Base-by-base conservation (phyloP, 2,797 vertebrate species). In the Rhinogobio ventralis region DNA sequence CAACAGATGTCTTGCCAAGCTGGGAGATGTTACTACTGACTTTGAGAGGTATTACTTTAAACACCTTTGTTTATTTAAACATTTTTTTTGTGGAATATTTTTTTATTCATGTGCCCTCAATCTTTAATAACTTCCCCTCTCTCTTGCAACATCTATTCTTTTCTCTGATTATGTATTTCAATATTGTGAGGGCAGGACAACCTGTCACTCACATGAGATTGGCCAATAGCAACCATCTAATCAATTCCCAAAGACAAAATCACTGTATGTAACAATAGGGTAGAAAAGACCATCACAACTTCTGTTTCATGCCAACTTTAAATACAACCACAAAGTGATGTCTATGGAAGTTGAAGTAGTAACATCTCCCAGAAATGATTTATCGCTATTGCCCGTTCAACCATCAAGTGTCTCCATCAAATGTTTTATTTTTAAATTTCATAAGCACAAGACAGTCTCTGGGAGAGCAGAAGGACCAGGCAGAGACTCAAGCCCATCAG, bases 21-120 rank as follows among this genome's bases (percentile, higher is more conserved):
- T 97, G 53, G 94, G 78, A 57, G 89, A 94, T 19, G 68, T 93
- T 67, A 81, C 92, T 69, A 90, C 94, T 28, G 95, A 97, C 13
- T 94, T 96, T 85, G 95, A 97, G 91, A 96, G 95, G 97, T 98
- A 36, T 55, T 68, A 36, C n/a, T 77, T 60, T 4, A 75, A 53
- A 53, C 7, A 11, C 7, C 2, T 57, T 57, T 57, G 0, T 76
- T 39, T 17, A 57, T n/a, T 57, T 20, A 36, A 33, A 19, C 7
- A 3, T 11, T 25, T 55, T 28, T 33, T 20, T 25, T 25, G 8
- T 14, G 2, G 25, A 28, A 14, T n/a, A 23, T 55, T 20, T 19
- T 19, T 11, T 45, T 14, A 33, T 33, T 33, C 33, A 3, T 33
- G 33, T 33, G 9, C 55, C n/a, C 55, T 60, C 11, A 25, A 60